Evolutionary conservation across 2,888 invertebrate genomes (phyloP), one percentile per base, ranked within the genome.

Genomic region (Scaptomyza flava): DNA sequence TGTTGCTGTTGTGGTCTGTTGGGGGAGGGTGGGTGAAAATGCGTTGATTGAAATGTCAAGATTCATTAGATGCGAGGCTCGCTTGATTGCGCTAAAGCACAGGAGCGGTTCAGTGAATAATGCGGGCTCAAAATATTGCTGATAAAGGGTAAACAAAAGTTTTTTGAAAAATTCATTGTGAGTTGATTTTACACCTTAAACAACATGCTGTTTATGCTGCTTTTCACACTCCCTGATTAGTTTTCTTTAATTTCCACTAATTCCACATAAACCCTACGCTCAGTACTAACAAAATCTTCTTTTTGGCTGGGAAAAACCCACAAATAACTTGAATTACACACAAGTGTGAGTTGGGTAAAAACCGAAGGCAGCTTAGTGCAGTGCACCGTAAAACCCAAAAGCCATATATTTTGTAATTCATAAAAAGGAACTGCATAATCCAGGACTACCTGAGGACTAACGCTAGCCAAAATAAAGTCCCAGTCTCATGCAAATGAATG

Each of bases 21-120:
- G n/a, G 23, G 23, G 14, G 41, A 14, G 65, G 76, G 61, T 57
- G 36, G 33, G 45, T 42, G 68, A 64, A 57, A 65, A 64, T 59
- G 43, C 53, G 79, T 72, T 87, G 89, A 89, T 89, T 89, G 84
- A 89, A 81, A 84, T 89, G 81, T 86, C 86, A 84, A 87, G 75
- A 86, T 89, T 86, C 89, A 86, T 86, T 89, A 89, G 89, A 53
- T 54, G 63, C 34, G 58, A 50, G 51, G 46, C 57, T 46, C 60
- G 63, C 56, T 68, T 54, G 27, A 54, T 63, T 65, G 46, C 50
- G 33, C 53, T 58, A 31, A 36, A 42, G 30, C 11, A 51, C 74
- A 74, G 75, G 79, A 75, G 76, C 79, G 75, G 64, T 53, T 75
- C 58, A 59, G 38, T 42, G 1, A 7, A 20, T 31, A 23, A 60